Evolutionary conservation across 2,888 invertebrate genomes (phyloP).

Genomic region (Alentia gelatinosa): DNA sequence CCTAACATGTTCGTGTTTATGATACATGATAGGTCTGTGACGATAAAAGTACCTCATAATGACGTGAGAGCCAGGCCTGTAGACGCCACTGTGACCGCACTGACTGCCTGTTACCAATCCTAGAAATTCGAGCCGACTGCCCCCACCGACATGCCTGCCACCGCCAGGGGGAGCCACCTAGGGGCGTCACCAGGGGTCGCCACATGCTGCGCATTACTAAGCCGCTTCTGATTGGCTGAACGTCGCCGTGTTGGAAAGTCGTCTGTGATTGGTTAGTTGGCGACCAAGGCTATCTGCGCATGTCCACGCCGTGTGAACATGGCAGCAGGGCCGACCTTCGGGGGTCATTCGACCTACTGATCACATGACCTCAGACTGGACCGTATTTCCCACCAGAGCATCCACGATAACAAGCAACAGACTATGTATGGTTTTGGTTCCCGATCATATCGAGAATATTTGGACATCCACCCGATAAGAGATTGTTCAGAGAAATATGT

Average conservation of each 20-base stretch:
- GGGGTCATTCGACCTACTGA: not conserved
- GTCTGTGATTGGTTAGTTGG: not conserved
- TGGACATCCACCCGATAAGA: too few species aligned
- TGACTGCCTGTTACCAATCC: not conserved
- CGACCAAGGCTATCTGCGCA: slow-evolving; percentile 1
- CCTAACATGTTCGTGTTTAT: too few species aligned
- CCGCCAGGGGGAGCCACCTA: not conserved
- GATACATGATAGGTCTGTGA: too few species aligned
- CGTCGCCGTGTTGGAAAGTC: not conserved
- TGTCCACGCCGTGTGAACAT: slow-evolving; percentile 30
- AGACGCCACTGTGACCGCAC: too few species aligned
- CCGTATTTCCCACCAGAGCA: not conserved
- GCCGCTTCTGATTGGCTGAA: not conserved
- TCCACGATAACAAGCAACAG: too few species aligned
- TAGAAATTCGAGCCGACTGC: not conserved
- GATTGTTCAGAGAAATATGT: too few species aligned
- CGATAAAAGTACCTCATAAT: too few species aligned
- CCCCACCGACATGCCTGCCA: not conserved
- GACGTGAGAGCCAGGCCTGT: too few species aligned
- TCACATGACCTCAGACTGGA: not conserved
- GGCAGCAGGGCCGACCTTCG: not conserved
- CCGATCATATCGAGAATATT: too few species aligned
- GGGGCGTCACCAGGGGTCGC: not conserved
- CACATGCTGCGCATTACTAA: slow-evolving; percentile 8
- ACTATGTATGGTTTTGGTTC: too few species aligned